Evolutionary conservation across 2,113 vertebrate genomes (phyloP).

Genomic region (Gulo gulo): DNA sequence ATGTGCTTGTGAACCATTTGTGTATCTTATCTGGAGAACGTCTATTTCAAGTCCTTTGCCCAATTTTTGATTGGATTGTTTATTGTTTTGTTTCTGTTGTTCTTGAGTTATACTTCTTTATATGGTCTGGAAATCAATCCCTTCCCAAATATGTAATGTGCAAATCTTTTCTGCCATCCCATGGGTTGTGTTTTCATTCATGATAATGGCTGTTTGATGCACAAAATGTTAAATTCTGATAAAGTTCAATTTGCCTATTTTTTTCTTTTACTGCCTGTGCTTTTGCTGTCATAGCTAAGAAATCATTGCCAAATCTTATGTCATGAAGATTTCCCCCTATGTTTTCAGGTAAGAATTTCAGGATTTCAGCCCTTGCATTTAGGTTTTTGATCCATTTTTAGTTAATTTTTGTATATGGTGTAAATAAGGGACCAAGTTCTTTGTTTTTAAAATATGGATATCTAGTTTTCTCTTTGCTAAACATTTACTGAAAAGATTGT

Average conservation of each 20-base stretch:
- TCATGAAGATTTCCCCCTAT: background rate
- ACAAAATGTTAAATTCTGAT: background rate
- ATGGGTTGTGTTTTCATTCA: background rate
- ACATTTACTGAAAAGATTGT: background rate
- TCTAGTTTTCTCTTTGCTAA: background rate
- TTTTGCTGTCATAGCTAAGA: background rate
- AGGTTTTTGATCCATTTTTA: background rate
- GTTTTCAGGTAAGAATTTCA: background rate
- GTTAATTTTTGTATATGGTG: background rate
- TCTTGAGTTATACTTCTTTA: background rate
- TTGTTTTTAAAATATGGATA: background rate
- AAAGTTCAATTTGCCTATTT: background rate
- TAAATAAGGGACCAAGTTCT: background rate
- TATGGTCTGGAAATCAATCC: background rate
- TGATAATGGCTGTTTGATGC: background rate
- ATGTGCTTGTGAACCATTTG: background rate
- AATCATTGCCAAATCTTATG: background rate
- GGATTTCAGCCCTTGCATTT: background rate
- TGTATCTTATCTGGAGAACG: background rate
- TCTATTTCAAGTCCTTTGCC: background rate
- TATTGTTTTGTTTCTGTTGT: background rate
- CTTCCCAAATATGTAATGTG: background rate
- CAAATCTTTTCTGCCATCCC: background rate
- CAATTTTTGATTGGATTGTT: background rate
- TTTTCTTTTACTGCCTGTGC: background rate